Percentiles rank a stretch among this genome's conserved stretches.
Conservation (phyloP, 2,797 vertebrate genomes). For the Phataginus tetradactyla region DNA sequence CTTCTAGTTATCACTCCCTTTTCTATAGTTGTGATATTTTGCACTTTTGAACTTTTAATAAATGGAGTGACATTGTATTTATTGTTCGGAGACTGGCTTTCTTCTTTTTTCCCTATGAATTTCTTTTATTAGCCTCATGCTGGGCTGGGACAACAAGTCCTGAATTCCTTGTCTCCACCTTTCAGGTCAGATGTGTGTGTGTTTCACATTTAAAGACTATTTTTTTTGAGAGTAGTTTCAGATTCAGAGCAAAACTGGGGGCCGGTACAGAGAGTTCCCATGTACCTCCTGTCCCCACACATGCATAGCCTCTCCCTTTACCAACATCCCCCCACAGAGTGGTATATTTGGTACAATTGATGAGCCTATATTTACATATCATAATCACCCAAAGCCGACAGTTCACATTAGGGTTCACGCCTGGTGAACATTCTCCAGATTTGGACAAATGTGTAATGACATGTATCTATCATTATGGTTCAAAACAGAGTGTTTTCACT, state of each 20-base stretch:
- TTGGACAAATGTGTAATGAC: neutral
- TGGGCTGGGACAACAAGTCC: neutral
- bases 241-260: neutral
- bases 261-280: too few species aligned
- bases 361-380: neutral
- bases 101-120: neutral
- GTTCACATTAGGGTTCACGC: neutral
- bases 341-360: neutral
- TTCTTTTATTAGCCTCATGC: neutral
- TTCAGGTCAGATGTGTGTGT: neutral
- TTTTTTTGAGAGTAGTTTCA: neutral
- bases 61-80: neutral
- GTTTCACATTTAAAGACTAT: neutral
- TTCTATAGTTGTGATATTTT: neutral
- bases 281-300: accelerated
- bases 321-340: neutral
- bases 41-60: neutral
- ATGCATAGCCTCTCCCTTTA: neutral
- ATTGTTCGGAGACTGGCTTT: neutral
- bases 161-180: neutral
- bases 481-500: neutral
- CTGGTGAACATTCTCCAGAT: neutral
- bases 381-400: neutral
- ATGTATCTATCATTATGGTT: neutral
- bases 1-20: neutral